These are phyloP conservation scores for Drosophila trapezifrons DNA, from an alignment of 1,140 invertebrate genomes.

Conservation along the genomic window DNA sequence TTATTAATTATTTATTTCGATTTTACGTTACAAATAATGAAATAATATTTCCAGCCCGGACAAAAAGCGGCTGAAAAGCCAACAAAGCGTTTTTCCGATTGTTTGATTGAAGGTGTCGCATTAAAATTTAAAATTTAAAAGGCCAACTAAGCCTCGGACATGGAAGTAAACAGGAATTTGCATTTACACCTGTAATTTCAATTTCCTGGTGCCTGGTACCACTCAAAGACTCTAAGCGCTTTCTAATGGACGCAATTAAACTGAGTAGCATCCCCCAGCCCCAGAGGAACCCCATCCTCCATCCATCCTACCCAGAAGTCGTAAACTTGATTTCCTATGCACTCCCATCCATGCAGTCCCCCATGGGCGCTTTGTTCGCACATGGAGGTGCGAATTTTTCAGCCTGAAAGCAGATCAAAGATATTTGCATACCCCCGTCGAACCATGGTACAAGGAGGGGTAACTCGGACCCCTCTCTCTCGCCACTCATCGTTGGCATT, in stretches of 20 bases:
- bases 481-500: constrained; percentile 39
- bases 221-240: constrained; percentile 63
- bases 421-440: constrained; percentile 65
- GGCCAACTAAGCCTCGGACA: neutral
- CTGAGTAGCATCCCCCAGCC: constrained; percentile 15
- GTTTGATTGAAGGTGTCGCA: constrained; percentile 41
- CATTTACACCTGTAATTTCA: constrained; percentile 52
- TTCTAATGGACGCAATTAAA: constrained; percentile 78
- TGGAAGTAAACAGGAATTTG: constrained; percentile 32
- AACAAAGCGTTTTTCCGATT: constrained; percentile 43
- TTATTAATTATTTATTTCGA: constrained; percentile 72
- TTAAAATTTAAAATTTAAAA: constrained; percentile 27
- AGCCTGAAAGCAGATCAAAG: constrained; percentile 70
- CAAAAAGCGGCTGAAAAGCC: constrained; percentile 17
- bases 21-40: constrained; percentile 56
- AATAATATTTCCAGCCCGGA: constrained; percentile 31
- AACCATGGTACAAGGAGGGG: constrained; percentile 10
- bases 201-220: constrained; percentile 17
- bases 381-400: constrained; percentile 74
- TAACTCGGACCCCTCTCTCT: constrained; percentile 15
- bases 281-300: constrained; percentile 15
- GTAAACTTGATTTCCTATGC: constrained; percentile 58
- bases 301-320: constrained; percentile 32
- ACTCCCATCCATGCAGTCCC: constrained; percentile 24
- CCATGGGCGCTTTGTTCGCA: constrained; percentile 54